Evolutionary conservation across 2,113 vertebrate genomes (phyloP).

Genomic region (Gambusia affinis): DNA sequence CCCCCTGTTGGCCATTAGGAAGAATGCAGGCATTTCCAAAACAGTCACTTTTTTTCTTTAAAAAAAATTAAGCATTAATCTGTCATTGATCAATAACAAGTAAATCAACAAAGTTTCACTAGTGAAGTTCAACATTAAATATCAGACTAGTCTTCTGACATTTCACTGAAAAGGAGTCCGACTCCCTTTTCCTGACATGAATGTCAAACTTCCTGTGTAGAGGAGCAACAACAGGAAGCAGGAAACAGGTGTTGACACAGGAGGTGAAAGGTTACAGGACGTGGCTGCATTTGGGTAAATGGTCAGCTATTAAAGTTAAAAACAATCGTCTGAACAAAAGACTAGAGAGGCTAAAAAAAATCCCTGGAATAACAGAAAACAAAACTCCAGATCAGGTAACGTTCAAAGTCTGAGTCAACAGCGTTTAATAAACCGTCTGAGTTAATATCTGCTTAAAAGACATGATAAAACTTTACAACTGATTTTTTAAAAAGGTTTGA

Average conservation of each 20-base stretch:
- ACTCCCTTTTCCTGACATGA: slow-evolving; percentile 53
- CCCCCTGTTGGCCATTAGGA: not conserved
- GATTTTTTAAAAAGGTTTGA: not conserved
- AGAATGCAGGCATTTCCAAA: not conserved
- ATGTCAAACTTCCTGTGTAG: slow-evolving; percentile 66
- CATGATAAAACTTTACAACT: too few species aligned
- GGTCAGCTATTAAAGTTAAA: not conserved
- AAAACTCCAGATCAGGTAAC: slow-evolving; percentile 26
- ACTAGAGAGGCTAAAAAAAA: slow-evolving; percentile 10
- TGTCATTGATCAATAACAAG: too few species aligned
- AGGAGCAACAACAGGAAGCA: slow-evolving; percentile 79
- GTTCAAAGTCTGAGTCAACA: too few species aligned
- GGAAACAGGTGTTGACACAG: slow-evolving; percentile 76
- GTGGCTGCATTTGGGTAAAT: slow-evolving; percentile 15
- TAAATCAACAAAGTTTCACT: too few species aligned
- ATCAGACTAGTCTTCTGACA: not conserved
- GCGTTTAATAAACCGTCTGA: too few species aligned
- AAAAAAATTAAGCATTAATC: too few species aligned
- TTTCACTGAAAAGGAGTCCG: slow-evolving; percentile 24
- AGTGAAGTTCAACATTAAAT: too few species aligned
- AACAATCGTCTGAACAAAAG: slow-evolving; percentile 19
- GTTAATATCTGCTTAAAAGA: too few species aligned
- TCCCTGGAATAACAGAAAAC: slow-evolving; percentile 37
- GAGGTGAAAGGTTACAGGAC: slow-evolving; percentile 73
- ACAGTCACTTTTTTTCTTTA: too few species aligned